Conservation (phyloP, 2,888 invertebrate species). For the Nycteola revayana region DNA sequence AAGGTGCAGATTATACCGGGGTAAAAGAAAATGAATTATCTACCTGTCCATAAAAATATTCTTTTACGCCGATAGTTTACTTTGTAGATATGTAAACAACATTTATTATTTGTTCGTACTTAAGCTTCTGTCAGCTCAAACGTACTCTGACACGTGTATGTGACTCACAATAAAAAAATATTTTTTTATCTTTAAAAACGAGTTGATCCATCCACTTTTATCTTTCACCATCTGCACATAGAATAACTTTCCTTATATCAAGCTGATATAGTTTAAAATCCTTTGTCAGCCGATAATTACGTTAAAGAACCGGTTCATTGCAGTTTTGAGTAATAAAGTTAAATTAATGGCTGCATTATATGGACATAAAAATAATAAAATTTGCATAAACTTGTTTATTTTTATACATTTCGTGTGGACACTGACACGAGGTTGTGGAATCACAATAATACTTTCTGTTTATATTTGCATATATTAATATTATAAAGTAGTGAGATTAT, state of each 20-base stretch:
- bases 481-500: too few relatives aligned
- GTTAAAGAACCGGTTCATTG: conserved; percentile 18
- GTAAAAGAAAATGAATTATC: too few relatives aligned
- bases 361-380: conserved; percentile 11
- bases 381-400: conserved; percentile 23
- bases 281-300: not conserved
- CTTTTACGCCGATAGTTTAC: too few relatives aligned
- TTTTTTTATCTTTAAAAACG: conserved; percentile 41
- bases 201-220: conserved; percentile 41
- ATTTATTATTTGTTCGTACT: not conserved
- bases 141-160: conserved; percentile 7
- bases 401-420: conserved; percentile 14
- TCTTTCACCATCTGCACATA: conserved; percentile 20
- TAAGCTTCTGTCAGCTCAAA: not conserved
- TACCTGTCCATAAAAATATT: too few relatives aligned
- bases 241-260: conserved; percentile 4
- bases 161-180: conserved; percentile 15
- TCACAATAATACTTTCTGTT: not conserved
- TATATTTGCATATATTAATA: too few relatives aligned
- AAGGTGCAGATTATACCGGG: too few relatives aligned
- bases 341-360: conserved; percentile 18
- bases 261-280: conserved; percentile 11
- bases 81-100: too few relatives aligned
- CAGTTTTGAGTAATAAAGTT: conserved; percentile 19
- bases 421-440: conserved; percentile 9